Evolutionary conservation across 1,140 invertebrate genomes (phyloP).

Genomic region (Ceratina japonica): DNA sequence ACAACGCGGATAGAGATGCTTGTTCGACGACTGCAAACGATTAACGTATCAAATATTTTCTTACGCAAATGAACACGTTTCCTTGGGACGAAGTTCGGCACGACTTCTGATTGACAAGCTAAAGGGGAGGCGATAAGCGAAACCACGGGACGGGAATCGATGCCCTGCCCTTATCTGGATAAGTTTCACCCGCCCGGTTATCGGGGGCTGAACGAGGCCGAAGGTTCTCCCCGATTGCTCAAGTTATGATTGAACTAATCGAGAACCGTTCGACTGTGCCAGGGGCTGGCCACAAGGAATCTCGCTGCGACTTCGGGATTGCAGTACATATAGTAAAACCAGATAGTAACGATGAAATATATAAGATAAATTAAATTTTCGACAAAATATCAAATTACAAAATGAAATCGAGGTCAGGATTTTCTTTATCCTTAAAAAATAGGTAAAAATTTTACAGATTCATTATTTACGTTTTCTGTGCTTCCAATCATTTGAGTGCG

Average conservation of each 20-base stretch:
- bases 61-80: not conserved
- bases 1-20: no score
- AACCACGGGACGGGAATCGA: no score
- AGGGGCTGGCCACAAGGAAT: not conserved
- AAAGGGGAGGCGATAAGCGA: not conserved
- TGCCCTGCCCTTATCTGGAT: constrained; percentile 27
- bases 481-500: no score
- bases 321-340: no score
- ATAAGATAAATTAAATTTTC: no score
- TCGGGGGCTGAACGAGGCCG: not conserved
- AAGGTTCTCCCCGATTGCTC: constrained; percentile 17
- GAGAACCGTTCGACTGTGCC: constrained; percentile 5
- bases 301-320: not conserved
- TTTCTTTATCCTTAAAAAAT: no score
- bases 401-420: no score
- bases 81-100: not conserved
- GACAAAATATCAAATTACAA: no score
- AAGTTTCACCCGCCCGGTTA: constrained; percentile 22
- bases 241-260: constrained; percentile 46
- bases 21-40: not conserved
- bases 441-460: no score
- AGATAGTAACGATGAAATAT: no score
- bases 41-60: not conserved
- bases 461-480: no score
- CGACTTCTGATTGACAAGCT: constrained; percentile 3